A percentile compares a stretch with the other conserved stretches of the same genome.
Conservation (phyloP, 1,140 invertebrate genomes). For the Anthonomus grandis region DNA sequence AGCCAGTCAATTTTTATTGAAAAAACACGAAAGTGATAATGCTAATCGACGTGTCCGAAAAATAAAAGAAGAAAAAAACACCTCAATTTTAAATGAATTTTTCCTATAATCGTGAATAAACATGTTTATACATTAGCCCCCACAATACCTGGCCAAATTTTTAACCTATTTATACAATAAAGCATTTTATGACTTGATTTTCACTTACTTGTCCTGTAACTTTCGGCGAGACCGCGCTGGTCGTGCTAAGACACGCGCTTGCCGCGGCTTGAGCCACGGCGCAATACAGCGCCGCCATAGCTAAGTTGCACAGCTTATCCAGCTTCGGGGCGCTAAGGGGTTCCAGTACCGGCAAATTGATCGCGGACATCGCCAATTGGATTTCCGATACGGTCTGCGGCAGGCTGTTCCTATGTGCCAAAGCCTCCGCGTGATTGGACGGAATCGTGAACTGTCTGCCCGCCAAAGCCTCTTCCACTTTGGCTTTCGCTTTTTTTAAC, state of each 20-base stretch:
- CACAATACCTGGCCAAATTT: too few relatives aligned
- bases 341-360: slow-evolving; percentile 82
- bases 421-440: slow-evolving; percentile 70
- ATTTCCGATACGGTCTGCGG: slow-evolving; percentile 79
- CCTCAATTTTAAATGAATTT: too few relatives aligned
- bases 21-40: too few relatives aligned
- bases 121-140: too few relatives aligned
- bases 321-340: slow-evolving; percentile 78
- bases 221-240: slow-evolving; percentile 61
- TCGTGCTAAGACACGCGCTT: slow-evolving; percentile 63
- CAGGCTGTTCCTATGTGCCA: slow-evolving; percentile 69
- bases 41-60: too few relatives aligned
- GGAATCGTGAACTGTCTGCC: slow-evolving; percentile 65
- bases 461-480: slow-evolving; percentile 66
- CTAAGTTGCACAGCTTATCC: slow-evolving; percentile 74
- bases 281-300: slow-evolving; percentile 75
- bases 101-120: too few relatives aligned
- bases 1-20: too few relatives aligned
- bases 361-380: slow-evolving; percentile 74
- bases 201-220: slow-evolving; percentile 37
- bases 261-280: slow-evolving; percentile 69
- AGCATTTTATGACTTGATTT: background rate
- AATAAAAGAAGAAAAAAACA: too few relatives aligned
- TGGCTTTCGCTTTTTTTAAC: slow-evolving; percentile 69
- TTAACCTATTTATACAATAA: background rate